Evolutionary conservation across 2,888 invertebrate genomes (phyloP), one percentile per base, ranked within the genome.

Genomic region (Antheraea assamensis): DNA sequence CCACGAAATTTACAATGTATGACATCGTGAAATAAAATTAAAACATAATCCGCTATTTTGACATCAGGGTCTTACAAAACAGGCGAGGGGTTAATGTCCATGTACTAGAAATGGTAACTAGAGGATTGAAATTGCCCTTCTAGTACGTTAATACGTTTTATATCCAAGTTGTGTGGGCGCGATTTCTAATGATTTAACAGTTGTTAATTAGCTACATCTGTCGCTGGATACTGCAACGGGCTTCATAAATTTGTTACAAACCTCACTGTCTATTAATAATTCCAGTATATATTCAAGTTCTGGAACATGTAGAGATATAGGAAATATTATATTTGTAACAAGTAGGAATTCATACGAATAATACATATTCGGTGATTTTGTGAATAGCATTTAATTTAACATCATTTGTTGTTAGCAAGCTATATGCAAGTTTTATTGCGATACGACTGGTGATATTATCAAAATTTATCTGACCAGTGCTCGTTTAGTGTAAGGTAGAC

Each of bases 171-270:
- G 30, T 15, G 61, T 64, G 17, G 61, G 30, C 61, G 61, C 19
- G 27, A 30, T 64, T 30, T 17, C 27, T 64, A 64, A 64, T 64
- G 61, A 30, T 64, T 13, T 64, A 64, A 30, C 61, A 64, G 27
- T 13, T 17, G 61, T 15, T 64, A 64, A 64, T 64, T 64, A 64
- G 10, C 61, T 30, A 64, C 61, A 64, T 64, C 61, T 64, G 61
- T 64, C 61, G 61, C 61, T 30, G 19, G 17, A 64, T 64, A 19
- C 27, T 64, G 61, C 27, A 64, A 30, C 61, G 30, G 19, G 30
- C 5, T 30, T 64, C 27, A 64, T 64, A 64, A 64, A 64, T 64
- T 27, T 64, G 27, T 27, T 64, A 17, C 17, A 30, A 30, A 15
- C 30, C 61, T 7, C n/a, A 5, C 61, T 30, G 27, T 64, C 15